Conservation (phyloP, 92 coral and sea anemone species). For the Porites evermanni region DNA sequence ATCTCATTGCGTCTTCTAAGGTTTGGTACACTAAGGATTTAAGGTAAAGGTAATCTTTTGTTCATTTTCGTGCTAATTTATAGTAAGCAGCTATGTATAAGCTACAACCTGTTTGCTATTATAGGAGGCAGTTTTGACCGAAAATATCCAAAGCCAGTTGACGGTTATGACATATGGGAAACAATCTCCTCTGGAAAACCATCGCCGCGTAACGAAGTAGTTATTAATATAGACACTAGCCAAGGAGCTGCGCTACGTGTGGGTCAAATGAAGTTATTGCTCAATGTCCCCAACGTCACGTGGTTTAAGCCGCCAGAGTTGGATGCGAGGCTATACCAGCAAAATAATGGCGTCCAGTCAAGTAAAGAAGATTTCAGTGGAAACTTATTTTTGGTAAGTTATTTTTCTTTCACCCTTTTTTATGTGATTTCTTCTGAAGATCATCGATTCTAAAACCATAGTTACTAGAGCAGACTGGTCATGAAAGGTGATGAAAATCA, state of each 20-base stretch:
- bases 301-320: constrained; percentile 75
- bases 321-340: not conserved
- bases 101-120: not conserved
- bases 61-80: not conserved
- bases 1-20: no score
- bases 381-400: not conserved
- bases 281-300: constrained; percentile 61
- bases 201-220: constrained; percentile 79
- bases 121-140: constrained; percentile 34
- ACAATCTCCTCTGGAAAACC: constrained; percentile 73
- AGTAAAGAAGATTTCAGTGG: not conserved
- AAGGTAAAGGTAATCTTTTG: constrained; percentile 8
- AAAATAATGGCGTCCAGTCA: not conserved
- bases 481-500: no score
- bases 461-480: no score
- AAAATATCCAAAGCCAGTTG: constrained; percentile 49
- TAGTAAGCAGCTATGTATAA: not conserved
- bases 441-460: not conserved
- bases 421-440: not conserved
- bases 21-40: no score
- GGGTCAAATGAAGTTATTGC: constrained; percentile 65
- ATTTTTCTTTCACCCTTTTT: not conserved
- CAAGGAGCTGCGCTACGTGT: constrained; percentile 66
- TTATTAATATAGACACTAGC: constrained; percentile 59
- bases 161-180: constrained; percentile 78